Evolutionary conservation across 2,888 invertebrate species (phyloP), one percentile per base, ranked within the genome.

Genomic region (Tinea semifulvella): DNA sequence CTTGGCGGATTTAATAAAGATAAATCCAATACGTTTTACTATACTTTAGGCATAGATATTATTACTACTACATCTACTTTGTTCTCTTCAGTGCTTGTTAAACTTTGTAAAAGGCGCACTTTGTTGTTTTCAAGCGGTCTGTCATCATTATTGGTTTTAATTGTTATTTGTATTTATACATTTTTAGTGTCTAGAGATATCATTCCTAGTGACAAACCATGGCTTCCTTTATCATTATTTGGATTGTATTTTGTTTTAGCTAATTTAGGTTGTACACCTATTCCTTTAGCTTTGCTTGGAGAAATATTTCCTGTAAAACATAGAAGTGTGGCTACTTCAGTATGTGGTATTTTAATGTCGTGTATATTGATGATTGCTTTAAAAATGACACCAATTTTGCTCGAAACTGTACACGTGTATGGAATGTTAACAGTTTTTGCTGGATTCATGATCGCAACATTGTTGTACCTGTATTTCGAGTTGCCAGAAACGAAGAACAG

Each of bases 251-350:
- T 69, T 36, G 53, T 69, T 13, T 46, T 71, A 13, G 57, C 57
- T 0, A 75, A 72, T 49, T 58, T 73, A 14, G 75, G 73, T 1
- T 67, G 69, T 43, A 63, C 68, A 4, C 46, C 39, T 22, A 31
- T 47, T 28, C 36, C 44, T 36, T 28, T 48, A 17, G 45, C 35
- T 25, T 36, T 45, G 25, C 36, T 40, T 6, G 36, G 36, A 35
- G 39, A 48, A 40, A 27, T 48, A 48, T 48, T 47, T 45, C 46
- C 48, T 39, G 44, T 43, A 10, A 31, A 28, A 47, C 42, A 49
- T 49, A 52, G 53, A 52, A 52, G 53, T 51, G 52, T 49, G 46
- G 51, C 48, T 40, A 42, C 44, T 31, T 35, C 46, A 38, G 39
- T 42, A 39, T 50, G n/a, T 44, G 50, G 52, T 46, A 52, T 48